A percentile compares a stretch with the other conserved stretches of the same genome.
phyloP scores from a whole-genome alignment of 2,888 invertebrate genomes.

The Troides aeacus region DNA sequence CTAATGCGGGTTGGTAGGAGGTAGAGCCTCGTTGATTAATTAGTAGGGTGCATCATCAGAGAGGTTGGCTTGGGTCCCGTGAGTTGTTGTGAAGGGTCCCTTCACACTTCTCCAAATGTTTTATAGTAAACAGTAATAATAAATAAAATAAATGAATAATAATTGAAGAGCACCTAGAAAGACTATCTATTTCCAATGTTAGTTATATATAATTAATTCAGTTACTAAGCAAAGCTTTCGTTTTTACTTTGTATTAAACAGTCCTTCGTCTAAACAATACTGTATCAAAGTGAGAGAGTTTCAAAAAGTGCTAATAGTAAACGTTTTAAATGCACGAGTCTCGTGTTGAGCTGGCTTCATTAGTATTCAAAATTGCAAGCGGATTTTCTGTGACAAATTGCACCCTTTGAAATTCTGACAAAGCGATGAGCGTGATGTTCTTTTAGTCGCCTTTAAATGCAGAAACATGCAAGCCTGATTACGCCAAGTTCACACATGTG shows the following conservation, averaged over 20 bases:
- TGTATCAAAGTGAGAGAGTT: background rate
- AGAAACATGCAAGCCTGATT: background rate
- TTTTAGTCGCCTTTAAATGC: background rate
- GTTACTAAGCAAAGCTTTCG: background rate
- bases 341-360: slow-evolving; percentile 7
- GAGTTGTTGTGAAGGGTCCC: no score
- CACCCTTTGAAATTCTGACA: slow-evolving; percentile 1
- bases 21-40: no score
- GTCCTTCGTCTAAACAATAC: background rate
- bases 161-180: no score
- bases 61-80: no score
- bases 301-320: background rate
- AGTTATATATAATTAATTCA: background rate
- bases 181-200: background rate
- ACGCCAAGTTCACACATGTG: background rate
- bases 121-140: no score
- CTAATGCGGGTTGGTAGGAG: no score
- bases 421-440: background rate
- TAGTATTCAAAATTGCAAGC: slow-evolving; percentile 8
- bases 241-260: background rate
- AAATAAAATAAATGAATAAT: no score
- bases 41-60: no score
- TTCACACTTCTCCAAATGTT: no score
- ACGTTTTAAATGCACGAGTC: slow-evolving; percentile 1
- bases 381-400: slow-evolving; percentile 8